A percentile compares a stretch with the other conserved stretches of the same genome.
These are phyloP conservation scores for Cancer borealis DNA, from an alignment of 2,888 invertebrate species.

Conservation along the genomic window DNA sequence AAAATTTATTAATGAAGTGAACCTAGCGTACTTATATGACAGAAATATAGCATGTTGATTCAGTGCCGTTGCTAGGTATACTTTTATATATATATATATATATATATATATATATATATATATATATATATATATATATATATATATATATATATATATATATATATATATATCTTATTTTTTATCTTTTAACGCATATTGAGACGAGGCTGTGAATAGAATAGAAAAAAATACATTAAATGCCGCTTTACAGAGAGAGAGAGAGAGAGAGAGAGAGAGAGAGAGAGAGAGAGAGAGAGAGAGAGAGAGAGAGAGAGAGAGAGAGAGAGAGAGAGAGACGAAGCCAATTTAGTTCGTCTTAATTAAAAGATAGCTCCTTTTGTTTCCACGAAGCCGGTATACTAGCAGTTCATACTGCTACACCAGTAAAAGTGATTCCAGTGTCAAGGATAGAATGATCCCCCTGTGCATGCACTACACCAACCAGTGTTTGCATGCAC, in stretches of 20 bases:
- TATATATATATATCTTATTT: slow-evolving; percentile 40
- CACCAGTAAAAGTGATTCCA: too few relatives aligned
- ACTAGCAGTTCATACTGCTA: too few relatives aligned
- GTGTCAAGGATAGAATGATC: too few relatives aligned
- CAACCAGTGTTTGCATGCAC: too few relatives aligned
- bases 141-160: slow-evolving; percentile 66
- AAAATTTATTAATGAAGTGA: too few relatives aligned
- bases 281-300: slow-evolving; percentile 11
- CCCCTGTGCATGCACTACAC: too few relatives aligned
- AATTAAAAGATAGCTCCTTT: background rate
- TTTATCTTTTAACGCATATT: background rate
- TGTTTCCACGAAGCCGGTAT: background rate
- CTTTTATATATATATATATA: background rate
- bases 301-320: background rate
- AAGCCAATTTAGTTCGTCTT: background rate
- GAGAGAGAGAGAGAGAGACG: background rate
- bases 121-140: slow-evolving; percentile 63
- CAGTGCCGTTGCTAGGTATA: background rate
- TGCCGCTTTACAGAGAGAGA: background rate
- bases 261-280: background rate
- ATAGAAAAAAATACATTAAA: background rate
- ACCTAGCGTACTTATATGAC: too few relatives aligned
- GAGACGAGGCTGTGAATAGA: too few relatives aligned
- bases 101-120: slow-evolving; percentile 43
- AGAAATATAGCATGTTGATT: too few relatives aligned